phyloP scores from a whole-genome alignment of 2,888 invertebrate species.

The Apomyelois bistriatella region DNA sequence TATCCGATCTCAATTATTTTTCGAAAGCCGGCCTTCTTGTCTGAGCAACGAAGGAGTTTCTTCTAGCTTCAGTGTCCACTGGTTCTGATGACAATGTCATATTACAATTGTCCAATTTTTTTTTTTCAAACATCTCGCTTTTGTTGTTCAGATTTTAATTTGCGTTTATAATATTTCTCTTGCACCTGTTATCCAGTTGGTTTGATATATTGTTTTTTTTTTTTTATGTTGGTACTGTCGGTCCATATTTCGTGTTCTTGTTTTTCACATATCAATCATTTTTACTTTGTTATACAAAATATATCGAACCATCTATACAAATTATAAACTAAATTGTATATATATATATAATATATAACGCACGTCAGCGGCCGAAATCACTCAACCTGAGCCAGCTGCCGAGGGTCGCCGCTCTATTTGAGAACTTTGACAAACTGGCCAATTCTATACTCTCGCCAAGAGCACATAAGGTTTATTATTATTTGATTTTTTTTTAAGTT shows the following conservation, averaged over 20 bases:
- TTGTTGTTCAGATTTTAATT: neutral
- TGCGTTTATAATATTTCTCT: neutral
- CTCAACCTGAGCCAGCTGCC: constrained; percentile 74
- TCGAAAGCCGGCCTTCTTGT: too few relatives aligned
- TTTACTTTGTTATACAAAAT: neutral
- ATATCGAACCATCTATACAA: constrained; percentile 10
- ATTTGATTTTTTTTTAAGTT: constrained; percentile 17
- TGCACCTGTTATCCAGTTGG: neutral
- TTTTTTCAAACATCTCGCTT: neutral
- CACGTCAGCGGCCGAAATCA: constrained; percentile 68
- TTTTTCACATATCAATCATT: too few relatives aligned
- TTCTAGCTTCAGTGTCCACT: too few relatives aligned
- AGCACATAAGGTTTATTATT: constrained; percentile 59
- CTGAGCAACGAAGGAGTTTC: too few relatives aligned
- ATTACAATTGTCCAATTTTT: too few relatives aligned
- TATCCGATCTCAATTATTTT: too few relatives aligned
- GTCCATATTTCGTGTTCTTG: too few relatives aligned
- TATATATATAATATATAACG: too few relatives aligned
- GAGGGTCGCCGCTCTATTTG: constrained; percentile 65
- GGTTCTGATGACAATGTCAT: too few relatives aligned
- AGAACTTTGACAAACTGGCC: constrained; percentile 49
- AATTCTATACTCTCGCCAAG: constrained; percentile 56
- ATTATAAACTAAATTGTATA: too few relatives aligned
- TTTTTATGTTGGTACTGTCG: neutral
- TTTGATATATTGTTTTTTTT: neutral